Percentiles rank a stretch among this genome's conserved stretches.
Conservation (phyloP, 2,888 invertebrate genomes). For the Nomada ruficornis region DNA sequence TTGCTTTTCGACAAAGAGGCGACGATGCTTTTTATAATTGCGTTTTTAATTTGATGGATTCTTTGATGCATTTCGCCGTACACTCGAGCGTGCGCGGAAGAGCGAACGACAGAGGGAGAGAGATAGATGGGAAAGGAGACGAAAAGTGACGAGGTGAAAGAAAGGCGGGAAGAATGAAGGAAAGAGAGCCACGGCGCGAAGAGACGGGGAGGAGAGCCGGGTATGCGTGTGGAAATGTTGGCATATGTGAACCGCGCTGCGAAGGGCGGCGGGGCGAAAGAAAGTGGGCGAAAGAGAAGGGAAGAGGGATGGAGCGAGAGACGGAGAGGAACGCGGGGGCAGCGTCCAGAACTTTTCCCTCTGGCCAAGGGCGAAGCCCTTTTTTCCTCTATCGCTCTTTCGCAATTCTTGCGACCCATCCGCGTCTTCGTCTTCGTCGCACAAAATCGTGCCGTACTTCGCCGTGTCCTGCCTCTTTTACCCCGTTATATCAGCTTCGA, state of each 20-base stretch:
- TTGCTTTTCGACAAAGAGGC: conserved; percentile 80
- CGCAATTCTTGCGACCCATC: conserved; percentile 63
- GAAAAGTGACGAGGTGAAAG: conserved; percentile 33
- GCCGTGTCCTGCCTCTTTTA: conserved; percentile 19
- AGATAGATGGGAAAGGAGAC: conserved; percentile 47
- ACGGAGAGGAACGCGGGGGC: conserved; percentile 39
- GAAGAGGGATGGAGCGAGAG: conserved; percentile 9
- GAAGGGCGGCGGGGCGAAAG: conserved; percentile 13
- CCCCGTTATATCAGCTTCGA: conserved; percentile 25
- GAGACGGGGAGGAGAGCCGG: conserved; percentile 17
- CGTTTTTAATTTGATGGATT: conserved; percentile 84
- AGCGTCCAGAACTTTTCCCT: conserved; percentile 63
- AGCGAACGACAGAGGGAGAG: conserved; percentile 38
- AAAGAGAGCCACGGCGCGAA: background rate
- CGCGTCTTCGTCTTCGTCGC: conserved; percentile 58
- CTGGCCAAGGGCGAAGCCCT: conserved; percentile 63
- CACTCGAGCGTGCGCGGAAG: conserved; percentile 61
- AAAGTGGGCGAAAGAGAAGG: conserved; percentile 15
- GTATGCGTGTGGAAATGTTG: conserved; percentile 51
- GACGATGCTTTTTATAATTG: conserved; percentile 82
- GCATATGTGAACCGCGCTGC: conserved; percentile 41
- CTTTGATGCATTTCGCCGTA: conserved; percentile 79
- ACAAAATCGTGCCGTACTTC: conserved; percentile 22
- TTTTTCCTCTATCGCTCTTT: conserved; percentile 57
- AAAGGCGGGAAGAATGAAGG: conserved; percentile 10